Evolutionary conservation across 2,888 invertebrate genomes (phyloP).

Genomic region (Polydrusus pterygomalis): DNA sequence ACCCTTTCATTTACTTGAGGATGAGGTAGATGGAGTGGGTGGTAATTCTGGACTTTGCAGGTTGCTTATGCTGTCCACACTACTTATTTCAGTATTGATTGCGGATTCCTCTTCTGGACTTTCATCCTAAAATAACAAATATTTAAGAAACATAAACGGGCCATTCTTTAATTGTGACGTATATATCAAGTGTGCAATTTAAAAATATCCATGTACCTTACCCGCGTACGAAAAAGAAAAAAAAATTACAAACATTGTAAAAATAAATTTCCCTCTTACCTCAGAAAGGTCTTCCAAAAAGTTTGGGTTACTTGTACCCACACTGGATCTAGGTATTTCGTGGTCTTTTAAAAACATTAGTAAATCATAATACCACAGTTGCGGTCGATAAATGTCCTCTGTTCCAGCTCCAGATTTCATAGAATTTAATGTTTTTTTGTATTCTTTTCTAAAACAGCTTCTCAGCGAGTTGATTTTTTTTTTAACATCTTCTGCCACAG

Average conservation of each 20-base stretch:
- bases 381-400: conserved; percentile 44
- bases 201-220: too few relatives aligned
- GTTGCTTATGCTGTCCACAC: conserved; percentile 1
- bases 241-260: neutral
- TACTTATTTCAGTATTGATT: conserved; percentile 2
- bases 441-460: neutral
- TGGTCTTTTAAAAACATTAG: conserved; percentile 40
- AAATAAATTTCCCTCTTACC: neutral
- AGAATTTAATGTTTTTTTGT: too few relatives aligned
- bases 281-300: neutral
- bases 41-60: neutral
- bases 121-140: neutral
- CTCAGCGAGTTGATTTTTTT: conserved; percentile 1
- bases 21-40: neutral
- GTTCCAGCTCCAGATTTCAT: conserved; percentile 35
- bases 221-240: too few relatives aligned
- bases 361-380: conserved; percentile 44
- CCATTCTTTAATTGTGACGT: neutral
- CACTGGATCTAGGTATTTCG: conserved; percentile 20
- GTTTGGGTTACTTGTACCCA: conserved; percentile 2
- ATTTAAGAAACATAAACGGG: too few relatives aligned
- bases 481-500: neutral
- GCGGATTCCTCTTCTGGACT: neutral
- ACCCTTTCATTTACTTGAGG: neutral
- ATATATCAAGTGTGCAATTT: too few relatives aligned